Base-by-base conservation (phyloP, 2,113 vertebrate genomes). In the Notarius lentiginosus region DNA sequence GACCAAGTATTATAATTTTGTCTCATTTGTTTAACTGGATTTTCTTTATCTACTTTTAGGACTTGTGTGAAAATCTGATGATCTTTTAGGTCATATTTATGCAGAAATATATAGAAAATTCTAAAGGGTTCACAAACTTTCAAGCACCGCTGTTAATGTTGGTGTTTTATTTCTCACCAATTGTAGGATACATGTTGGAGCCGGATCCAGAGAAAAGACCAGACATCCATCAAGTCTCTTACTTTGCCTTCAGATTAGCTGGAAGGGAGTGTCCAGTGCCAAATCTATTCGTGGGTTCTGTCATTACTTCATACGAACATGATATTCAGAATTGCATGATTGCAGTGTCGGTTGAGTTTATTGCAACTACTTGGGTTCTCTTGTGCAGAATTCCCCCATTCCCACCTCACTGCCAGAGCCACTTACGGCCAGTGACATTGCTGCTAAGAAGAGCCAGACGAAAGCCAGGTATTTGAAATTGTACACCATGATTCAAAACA, bases 181-280 rank as follows among this genome's bases (percentile, higher is more conserved):
- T 11, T 79, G 17, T 88, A 99, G 98, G 98, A 87, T 99, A 97
- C 60, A 99, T 99, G 98, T 97, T 99, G 77, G 98, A 99, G 92
- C 98, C 97, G 55, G 97, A 99, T 91, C 96, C 96, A 90, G 97
- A 99, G 49, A 93, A 88, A 90, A 97, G 98, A 93, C 98, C 98
- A 49, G 98, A 99, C 93, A 98, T 99, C 92, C 99, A 97, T 94
- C 98, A 99, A 89, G 97, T 99, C 72, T 97, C 98, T 90, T 95
- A 96, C 93, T 97, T 99, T 94, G 97, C 97, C 93, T 99, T 99
- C 94, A 97, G 95, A 93, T 92, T 98, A 93, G 96, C 97, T 91
- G 97, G 96, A 94, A 99, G 95, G 92, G 97, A 98, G 53, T 98
- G 97, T 88, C 97, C 97, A 0, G 93, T 99, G 92, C 96, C 97